Evolutionary conservation across 1,140 invertebrate genomes (phyloP).

Genomic region (Zaprionus nigranus): DNA sequence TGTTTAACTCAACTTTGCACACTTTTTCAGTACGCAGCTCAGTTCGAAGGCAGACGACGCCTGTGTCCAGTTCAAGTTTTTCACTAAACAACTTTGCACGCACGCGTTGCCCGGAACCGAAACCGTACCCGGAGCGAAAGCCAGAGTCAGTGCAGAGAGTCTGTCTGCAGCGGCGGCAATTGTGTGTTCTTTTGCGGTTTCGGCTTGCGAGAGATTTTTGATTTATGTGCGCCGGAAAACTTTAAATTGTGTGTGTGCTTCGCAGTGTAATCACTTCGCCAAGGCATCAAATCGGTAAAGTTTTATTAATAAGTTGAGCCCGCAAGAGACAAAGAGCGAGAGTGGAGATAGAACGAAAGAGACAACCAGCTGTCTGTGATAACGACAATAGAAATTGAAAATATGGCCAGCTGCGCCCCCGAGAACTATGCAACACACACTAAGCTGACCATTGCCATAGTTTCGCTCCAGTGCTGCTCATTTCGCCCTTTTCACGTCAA

Average conservation of each 20-base stretch:
- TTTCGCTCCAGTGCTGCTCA: slow-evolving; percentile 13
- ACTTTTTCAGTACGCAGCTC: slow-evolving; percentile 27
- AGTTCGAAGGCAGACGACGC: slow-evolving; percentile 20
- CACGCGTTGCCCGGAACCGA: slow-evolving; percentile 44
- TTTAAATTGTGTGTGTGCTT: slow-evolving; percentile 72
- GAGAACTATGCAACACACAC: slow-evolving; percentile 52
- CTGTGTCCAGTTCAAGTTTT: slow-evolving; percentile 77
- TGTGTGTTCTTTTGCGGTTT: slow-evolving; percentile 43
- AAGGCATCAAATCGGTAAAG: slow-evolving; percentile 71
- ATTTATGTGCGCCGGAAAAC: slow-evolving; percentile 74
- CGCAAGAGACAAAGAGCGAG: slow-evolving; percentile 20
- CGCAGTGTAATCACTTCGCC: slow-evolving; percentile 66
- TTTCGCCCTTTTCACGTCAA: not conserved
- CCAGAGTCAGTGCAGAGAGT: not conserved
- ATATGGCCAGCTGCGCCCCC: slow-evolving; percentile 41
- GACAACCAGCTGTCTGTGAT: slow-evolving; percentile 9
- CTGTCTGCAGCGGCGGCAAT: slow-evolving; percentile 1
- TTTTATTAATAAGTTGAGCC: slow-evolving; percentile 76
- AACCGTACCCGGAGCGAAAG: not conserved
- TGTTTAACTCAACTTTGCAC: slow-evolving; percentile 63
- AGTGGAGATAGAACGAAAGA: not conserved
- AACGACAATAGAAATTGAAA: slow-evolving; percentile 69
- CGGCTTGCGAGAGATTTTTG: slow-evolving; percentile 54
- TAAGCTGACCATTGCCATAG: slow-evolving; percentile 35
- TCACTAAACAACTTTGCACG: slow-evolving; percentile 81